phyloP scores from a whole-genome alignment of 2,797 vertebrate species.

The Eidolon dupreanum region DNA sequence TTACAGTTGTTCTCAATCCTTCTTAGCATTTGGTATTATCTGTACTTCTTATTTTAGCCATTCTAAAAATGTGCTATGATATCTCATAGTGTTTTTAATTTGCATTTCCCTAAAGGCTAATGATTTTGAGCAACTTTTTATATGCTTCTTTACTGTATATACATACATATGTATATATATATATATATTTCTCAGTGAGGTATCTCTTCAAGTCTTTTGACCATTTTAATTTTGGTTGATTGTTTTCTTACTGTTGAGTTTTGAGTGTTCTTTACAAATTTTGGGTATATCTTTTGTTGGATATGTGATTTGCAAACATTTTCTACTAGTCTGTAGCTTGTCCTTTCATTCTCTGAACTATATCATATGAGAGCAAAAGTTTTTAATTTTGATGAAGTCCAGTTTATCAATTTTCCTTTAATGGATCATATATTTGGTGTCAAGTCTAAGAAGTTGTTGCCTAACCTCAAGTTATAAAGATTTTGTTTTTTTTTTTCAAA shows the following conservation, averaged over 20 bases:
- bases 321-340: background rate
- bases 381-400: constrained; percentile 23
- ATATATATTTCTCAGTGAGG: background rate
- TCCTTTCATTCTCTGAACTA: background rate
- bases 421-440: background rate
- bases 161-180: too few relatives aligned
- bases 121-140: constrained; percentile 16
- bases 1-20: background rate
- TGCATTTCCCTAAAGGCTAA: background rate
- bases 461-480: background rate
- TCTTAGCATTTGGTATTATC: background rate
- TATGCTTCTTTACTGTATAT: background rate
- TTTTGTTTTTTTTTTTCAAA: background rate
- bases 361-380: background rate
- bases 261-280: constrained; percentile 9
- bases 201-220: background rate
- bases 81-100: background rate
- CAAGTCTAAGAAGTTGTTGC: background rate
- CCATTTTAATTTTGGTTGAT: background rate
- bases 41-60: background rate
- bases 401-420: background rate
- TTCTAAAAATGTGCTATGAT: background rate
- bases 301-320: constrained; percentile 9
- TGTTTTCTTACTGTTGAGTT: constrained; percentile 34
- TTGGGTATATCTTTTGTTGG: background rate